These are phyloP conservation scores for Eupithecia inturbata DNA, from an alignment of 2,888 invertebrate species.

Conservation along the genomic window DNA sequence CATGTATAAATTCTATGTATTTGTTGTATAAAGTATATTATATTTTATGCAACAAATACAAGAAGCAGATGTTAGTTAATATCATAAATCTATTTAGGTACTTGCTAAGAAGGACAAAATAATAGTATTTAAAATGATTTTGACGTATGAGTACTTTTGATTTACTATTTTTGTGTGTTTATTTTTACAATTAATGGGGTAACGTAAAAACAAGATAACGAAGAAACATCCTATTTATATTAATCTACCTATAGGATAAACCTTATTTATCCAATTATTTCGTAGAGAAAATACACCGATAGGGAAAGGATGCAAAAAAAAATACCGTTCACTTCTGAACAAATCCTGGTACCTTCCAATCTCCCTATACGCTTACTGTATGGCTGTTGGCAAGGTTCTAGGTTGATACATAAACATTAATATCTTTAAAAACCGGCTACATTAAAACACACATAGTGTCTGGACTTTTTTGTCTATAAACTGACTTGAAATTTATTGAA, in stretches of 20 bases:
- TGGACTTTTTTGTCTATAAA: not conserved
- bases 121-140: not conserved
- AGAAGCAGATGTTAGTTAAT: too few species aligned
- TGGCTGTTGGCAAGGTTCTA: not conserved
- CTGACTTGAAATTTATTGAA: not conserved
- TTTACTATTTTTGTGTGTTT: not conserved
- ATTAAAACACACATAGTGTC: not conserved
- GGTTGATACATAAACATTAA: not conserved
- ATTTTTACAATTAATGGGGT: not conserved
- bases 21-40: too few species aligned
- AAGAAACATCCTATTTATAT: not conserved
- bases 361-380: not conserved
- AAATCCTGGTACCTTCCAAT: not conserved
- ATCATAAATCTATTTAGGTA: conserved; percentile 4
- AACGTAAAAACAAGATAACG: not conserved
- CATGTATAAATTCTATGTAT: too few species aligned
- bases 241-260: not conserved
- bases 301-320: not conserved
- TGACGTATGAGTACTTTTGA: not conserved
- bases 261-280: conserved; percentile 3
- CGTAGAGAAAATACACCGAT: not conserved
- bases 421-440: not conserved
- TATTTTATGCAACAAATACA: too few species aligned
- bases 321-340: not conserved
- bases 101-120: not conserved